Evolutionary conservation across 1,140 invertebrate genomes (phyloP), one percentile per base, ranked within the genome.

Genomic region (Brachionus calyciflorus): DNA sequence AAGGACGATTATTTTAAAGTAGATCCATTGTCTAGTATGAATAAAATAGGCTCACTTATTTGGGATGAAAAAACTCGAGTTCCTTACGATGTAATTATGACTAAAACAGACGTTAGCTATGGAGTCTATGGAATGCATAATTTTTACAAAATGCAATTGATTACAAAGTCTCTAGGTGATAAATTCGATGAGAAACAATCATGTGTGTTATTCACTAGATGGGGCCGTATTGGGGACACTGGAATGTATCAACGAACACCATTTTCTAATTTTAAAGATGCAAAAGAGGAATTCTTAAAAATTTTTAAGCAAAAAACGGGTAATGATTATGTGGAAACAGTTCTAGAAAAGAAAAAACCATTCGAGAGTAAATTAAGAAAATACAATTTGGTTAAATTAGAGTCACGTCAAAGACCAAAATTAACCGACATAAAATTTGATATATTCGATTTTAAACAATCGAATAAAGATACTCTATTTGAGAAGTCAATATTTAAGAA

Each of bases 101-200:
- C 84, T 7, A 87, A 87, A 78, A 84, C 87, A 14, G 87, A 88
- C 79, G 79, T 87, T 0, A 79, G 78, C 26, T 81, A 80, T 77
- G 84, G 86, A 19, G 53, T 78, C 5, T 85, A 81, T 79, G 86
- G 87, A 77, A 81, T 87, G 68, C 87, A 87, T 80, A 88, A 87
- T 80, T 88, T 87, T 80, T 88, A 88, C 77, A 86, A 87, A 78
- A 85, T 88, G 83, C 87, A 88, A 83, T 80, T 86, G 19, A 81
- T 87, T 40, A 80, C 81, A 41, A 82, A 87, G 57, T 26, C 33
- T 12, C 2, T 65, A 1, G 60, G 21, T 7, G 40, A 41, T 12
- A 65, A 65, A 37, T 65, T 65, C 12, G 82, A 83, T 49, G 82
- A 81, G 5, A 86, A 86, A 76, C 83, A 87, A 69, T 77, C 87